These are phyloP conservation scores for Horisme vitalbata DNA, from an alignment of 2,888 invertebrate species.

Conservation along the genomic window DNA sequence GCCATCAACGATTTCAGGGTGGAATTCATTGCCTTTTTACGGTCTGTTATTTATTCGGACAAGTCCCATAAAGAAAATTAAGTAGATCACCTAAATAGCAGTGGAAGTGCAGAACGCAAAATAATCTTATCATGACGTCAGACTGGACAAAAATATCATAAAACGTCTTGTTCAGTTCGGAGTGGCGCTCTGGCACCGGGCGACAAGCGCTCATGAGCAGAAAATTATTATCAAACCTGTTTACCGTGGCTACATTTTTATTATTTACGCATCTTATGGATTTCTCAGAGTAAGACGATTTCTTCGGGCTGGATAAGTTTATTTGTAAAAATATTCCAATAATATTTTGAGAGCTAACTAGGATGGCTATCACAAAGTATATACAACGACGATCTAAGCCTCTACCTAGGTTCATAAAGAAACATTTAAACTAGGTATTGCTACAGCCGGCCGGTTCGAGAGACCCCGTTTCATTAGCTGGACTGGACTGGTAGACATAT, in stretches of 20 bases:
- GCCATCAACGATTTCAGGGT: not conserved
- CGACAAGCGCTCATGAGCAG: conserved; percentile 41
- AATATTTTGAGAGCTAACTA: too few relatives aligned
- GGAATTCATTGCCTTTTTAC: not conserved
- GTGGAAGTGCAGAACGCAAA: not conserved
- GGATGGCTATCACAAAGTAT: too few relatives aligned
- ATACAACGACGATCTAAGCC: too few relatives aligned
- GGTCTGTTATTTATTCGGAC: not conserved
- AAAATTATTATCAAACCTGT: conserved; percentile 39
- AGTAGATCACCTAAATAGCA: not conserved
- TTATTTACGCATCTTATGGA: too few relatives aligned
- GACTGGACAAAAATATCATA: conserved; percentile 24
- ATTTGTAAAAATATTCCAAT: too few relatives aligned
- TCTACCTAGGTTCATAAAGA: too few relatives aligned
- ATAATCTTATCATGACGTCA: conserved; percentile 20
- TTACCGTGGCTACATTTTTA: conserved; percentile 20
- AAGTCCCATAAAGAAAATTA: conserved; percentile 1
- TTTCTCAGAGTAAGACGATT: not conserved
- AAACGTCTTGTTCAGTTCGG: conserved; percentile 22
- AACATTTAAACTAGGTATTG: too few relatives aligned
- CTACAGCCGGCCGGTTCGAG: too few relatives aligned
- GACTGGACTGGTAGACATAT: too few relatives aligned
- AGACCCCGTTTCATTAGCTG: too few relatives aligned
- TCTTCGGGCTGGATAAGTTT: not conserved
- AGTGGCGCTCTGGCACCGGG: too few relatives aligned